A percentile compares a stretch with the other conserved stretches of the same genome.
phyloP scores from a whole-genome alignment of 2,797 vertebrate genomes.

The Enteromius thamalakanensis region DNA sequence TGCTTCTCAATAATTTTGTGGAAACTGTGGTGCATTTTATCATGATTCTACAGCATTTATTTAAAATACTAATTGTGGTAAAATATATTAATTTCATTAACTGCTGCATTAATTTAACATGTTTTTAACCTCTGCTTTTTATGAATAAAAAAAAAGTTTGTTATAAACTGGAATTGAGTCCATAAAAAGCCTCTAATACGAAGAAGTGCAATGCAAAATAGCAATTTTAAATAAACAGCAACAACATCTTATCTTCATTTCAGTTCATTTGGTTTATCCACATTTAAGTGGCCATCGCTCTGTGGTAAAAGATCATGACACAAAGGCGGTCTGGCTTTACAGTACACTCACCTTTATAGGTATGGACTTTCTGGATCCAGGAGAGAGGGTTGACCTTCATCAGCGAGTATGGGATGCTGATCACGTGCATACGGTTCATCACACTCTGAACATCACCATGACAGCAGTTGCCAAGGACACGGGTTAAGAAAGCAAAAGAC shows the following conservation, averaged over 20 bases:
- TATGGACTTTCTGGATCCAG: conserved; percentile 97
- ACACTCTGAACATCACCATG: conserved; percentile 80
- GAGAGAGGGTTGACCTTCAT: conserved; percentile 98
- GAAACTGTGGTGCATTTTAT: background rate
- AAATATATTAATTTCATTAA: no score
- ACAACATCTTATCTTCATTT: background rate
- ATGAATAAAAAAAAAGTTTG: background rate
- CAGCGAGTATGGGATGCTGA: conserved; percentile 94
- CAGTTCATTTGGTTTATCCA: background rate
- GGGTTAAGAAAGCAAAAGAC: background rate
- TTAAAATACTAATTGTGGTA: no score
- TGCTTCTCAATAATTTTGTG: background rate
- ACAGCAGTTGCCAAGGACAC: conserved; percentile 32
- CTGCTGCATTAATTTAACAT: background rate
- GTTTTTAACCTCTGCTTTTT: background rate
- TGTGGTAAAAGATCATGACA: background rate
- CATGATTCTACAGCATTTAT: no score
- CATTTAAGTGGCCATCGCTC: background rate
- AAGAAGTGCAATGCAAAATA: background rate
- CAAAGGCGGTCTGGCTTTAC: background rate
- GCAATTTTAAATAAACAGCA: background rate
- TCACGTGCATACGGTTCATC: conserved; percentile 94
- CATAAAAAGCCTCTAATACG: background rate
- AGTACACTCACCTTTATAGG: conserved; percentile 85
- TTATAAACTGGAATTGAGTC: background rate